phyloP scores from a whole-genome alignment of 2,113 vertebrate species.

The Chionis minor region DNA sequence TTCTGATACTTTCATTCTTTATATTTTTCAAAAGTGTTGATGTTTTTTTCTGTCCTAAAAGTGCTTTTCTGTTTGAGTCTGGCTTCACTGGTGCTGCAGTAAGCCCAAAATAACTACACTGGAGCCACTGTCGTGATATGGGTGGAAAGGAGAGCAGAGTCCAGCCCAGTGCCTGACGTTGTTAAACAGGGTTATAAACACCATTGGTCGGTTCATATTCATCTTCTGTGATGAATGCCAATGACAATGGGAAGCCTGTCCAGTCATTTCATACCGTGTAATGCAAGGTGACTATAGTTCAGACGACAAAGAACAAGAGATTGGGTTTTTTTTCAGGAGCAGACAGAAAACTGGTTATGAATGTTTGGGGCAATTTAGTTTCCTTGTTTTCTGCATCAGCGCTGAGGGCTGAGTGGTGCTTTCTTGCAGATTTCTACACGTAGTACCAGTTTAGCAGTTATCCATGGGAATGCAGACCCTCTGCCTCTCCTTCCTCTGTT shows the following conservation, averaged over 20 bases:
- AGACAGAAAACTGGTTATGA: conserved; percentile 8
- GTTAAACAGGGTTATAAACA: conserved; percentile 9
- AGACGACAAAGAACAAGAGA: conserved; percentile 18
- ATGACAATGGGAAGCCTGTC: conserved; percentile 16
- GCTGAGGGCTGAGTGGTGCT: fast-evolving
- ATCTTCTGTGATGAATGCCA: conserved; percentile 1
- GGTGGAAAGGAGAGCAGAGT: background rate
- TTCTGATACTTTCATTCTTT: background rate
- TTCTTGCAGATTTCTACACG: background rate
- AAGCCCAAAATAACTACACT: background rate
- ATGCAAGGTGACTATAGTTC: conserved; percentile 48
- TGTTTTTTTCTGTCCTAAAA: background rate
- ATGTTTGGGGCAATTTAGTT: background rate
- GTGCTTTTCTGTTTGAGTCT: background rate
- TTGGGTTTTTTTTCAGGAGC: background rate
- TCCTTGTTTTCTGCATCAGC: background rate
- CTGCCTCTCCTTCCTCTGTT: background rate
- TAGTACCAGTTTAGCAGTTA: background rate
- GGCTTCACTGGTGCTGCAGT: background rate
- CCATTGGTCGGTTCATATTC: conserved; percentile 10
- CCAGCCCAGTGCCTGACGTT: background rate
- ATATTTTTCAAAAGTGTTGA: background rate
- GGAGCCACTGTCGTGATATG: background rate
- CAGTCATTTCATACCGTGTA: conserved; percentile 33
- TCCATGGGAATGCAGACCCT: background rate